Conservation (phyloP, 1,140 invertebrate genomes). For the Zaprionus gabonicus region DNA sequence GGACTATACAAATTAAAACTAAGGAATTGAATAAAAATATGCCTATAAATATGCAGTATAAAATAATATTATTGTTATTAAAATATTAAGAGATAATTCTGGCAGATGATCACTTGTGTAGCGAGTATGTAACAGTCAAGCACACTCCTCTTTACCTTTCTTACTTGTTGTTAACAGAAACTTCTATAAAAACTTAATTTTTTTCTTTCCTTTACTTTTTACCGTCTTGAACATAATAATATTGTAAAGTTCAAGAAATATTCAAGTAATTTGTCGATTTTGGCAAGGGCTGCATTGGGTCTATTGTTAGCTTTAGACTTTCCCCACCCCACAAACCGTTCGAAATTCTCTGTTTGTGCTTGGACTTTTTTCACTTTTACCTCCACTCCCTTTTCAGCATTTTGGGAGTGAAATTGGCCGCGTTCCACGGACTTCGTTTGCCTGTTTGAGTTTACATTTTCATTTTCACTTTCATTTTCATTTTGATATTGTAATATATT, state of each 20-base stretch:
- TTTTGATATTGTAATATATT: constrained; percentile 81
- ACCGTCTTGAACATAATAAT: constrained; percentile 21
- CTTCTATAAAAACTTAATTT: constrained; percentile 12
- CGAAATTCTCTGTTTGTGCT: constrained; percentile 49
- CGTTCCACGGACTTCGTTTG: constrained; percentile 58
- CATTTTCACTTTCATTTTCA: constrained; percentile 71
- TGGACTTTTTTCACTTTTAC: constrained; percentile 21
- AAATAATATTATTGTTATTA: too few relatives aligned
- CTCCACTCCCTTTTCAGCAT: neutral
- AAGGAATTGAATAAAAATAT: too few relatives aligned
- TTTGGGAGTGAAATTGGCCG: constrained; percentile 14
- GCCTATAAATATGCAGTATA: too few relatives aligned
- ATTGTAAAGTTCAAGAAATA: constrained; percentile 25
- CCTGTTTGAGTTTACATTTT: constrained; percentile 73
- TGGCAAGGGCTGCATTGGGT: neutral
- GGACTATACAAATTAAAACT: too few relatives aligned
- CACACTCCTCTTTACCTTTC: too few relatives aligned
- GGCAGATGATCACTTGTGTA: too few relatives aligned
- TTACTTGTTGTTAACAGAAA: too few relatives aligned
- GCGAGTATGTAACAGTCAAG: too few relatives aligned
- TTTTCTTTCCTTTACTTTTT: neutral
- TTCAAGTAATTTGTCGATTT: constrained; percentile 19
- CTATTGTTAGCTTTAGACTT: constrained; percentile 43
- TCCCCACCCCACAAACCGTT: constrained; percentile 16
- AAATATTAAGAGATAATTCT: too few relatives aligned